Conservation (phyloP, 2,888 invertebrate species). For the Apeira syringaria region DNA sequence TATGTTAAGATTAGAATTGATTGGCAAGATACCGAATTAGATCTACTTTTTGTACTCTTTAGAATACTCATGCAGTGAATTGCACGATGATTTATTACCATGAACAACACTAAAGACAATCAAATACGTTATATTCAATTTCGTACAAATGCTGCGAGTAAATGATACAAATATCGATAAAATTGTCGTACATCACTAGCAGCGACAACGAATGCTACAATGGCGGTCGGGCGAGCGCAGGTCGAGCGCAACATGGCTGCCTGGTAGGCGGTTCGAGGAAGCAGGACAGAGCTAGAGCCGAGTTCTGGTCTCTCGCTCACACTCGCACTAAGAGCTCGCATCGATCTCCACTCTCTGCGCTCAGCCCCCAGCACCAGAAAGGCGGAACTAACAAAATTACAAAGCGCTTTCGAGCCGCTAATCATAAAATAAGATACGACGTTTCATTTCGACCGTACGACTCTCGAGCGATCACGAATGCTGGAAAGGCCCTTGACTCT, state of each 20-base stretch:
- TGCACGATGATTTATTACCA: too few relatives aligned
- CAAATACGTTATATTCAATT: too few relatives aligned
- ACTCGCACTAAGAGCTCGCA: constrained; percentile 75
- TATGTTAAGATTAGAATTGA: too few relatives aligned
- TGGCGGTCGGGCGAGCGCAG: constrained; percentile 83
- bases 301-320: constrained; percentile 63
- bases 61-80: too few relatives aligned
- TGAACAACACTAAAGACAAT: too few relatives aligned
- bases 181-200: constrained; percentile 73
- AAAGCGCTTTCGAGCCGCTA: constrained; percentile 84
- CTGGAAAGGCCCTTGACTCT: constrained; percentile 82
- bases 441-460: constrained; percentile 83
- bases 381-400: constrained; percentile 84
- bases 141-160: constrained; percentile 19
- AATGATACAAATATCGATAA: constrained; percentile 61
- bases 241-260: constrained; percentile 84
- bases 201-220: constrained; percentile 78
- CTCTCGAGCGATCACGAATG: constrained; percentile 80
- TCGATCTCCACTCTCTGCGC: constrained; percentile 80
- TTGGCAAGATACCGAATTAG: too few relatives aligned
- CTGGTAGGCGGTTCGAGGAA: constrained; percentile 81
- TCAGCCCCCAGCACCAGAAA: constrained; percentile 83
- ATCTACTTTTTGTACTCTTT: too few relatives aligned
- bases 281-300: constrained; percentile 61
- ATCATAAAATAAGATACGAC: constrained; percentile 84